Base-by-base conservation (phyloP, 1,140 invertebrate species). In the Sitophilus oryzae region DNA sequence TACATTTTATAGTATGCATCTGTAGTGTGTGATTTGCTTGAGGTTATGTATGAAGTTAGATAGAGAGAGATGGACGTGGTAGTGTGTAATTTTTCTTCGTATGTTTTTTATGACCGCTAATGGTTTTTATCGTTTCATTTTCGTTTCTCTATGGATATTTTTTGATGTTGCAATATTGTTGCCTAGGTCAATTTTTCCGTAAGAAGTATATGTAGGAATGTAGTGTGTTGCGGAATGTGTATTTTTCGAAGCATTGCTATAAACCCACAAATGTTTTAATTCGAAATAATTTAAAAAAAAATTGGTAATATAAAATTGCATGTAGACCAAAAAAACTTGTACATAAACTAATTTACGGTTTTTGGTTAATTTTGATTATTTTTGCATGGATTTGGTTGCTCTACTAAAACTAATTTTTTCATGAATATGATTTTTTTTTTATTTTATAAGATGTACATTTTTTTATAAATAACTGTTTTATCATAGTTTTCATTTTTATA, bases 391-490 rank as follows among this genome's bases (percentile, higher is more conserved):
- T 30, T 30, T 30, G 25, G 25, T 30, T 30, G 5, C 11, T 5
- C 11, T 30, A 30, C 25, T 30, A 30, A 30, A 6, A 30, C 11
- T 30, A n/a, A 56, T 49, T 47, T 35, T 48, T 16, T 38, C 42
- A 37, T 43, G 22, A 34, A 49, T 43, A 48, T 55, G 21, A 25
- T 44, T 48, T 55, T 16, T 21, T 34, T 52, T 37, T 37, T 49
- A 20, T 36, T 53, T 48, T 25, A 44, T 43, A 25, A 52, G 25
- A 23, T 45, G 44, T 59, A 47, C 36, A 30, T 42, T 46, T 30
- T 52, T 52, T 45, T 42, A 15, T 25, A 41, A 15, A 34, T 47
- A 52, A 22, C 9, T 38, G 42, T 37, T 52, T 53, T 54, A 25
- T 46, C 21, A 23, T 37, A 30, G 18, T 3, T 52, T 44, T 15